Percentiles rank a stretch among this genome's conserved stretches.
These are phyloP conservation scores for Campopleginae sp. DNA, from an alignment of 2,888 invertebrate genomes.

Conservation along the genomic window DNA sequence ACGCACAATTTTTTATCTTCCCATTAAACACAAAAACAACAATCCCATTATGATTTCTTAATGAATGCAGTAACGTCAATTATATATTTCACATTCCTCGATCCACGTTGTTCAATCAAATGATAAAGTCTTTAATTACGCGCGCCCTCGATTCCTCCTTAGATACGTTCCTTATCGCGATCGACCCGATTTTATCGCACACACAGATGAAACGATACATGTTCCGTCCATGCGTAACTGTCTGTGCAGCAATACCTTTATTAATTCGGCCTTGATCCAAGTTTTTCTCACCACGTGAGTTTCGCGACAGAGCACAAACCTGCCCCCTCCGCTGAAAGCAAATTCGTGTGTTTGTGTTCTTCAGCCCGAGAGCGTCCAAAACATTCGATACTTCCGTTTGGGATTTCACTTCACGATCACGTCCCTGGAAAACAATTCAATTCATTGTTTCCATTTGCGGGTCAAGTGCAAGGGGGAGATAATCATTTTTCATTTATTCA, in stretches of 20 bases:
- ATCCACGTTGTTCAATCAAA: not conserved
- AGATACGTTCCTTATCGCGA: constrained; percentile 39
- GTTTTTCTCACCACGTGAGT: constrained; percentile 39
- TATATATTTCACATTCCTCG: not conserved
- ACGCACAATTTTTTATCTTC: not conserved
- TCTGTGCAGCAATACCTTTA: constrained; percentile 29
- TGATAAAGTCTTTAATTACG: constrained; percentile 14
- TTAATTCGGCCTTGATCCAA: constrained; percentile 60
- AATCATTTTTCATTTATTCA: constrained; percentile 20
- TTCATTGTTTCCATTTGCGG: constrained; percentile 53
- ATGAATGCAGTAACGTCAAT: not conserved
- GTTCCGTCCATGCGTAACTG: constrained; percentile 8
- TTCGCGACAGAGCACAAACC: constrained; percentile 21
- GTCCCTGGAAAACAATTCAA: constrained; percentile 55
- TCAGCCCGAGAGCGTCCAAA: constrained; percentile 3
- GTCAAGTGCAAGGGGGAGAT: constrained; percentile 52
- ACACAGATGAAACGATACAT: constrained; percentile 18
- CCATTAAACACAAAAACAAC: not conserved
- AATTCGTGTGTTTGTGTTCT: not conserved
- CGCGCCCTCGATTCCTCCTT: not conserved
- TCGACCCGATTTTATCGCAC: constrained; percentile 39
- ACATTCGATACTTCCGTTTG: constrained; percentile 31
- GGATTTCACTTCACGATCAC: constrained; percentile 20
- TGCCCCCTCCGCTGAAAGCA: not conserved
- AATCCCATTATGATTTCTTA: not conserved